Base-by-base conservation (phyloP, 2,113 vertebrate species). In the Saguinus imperator region DNA sequence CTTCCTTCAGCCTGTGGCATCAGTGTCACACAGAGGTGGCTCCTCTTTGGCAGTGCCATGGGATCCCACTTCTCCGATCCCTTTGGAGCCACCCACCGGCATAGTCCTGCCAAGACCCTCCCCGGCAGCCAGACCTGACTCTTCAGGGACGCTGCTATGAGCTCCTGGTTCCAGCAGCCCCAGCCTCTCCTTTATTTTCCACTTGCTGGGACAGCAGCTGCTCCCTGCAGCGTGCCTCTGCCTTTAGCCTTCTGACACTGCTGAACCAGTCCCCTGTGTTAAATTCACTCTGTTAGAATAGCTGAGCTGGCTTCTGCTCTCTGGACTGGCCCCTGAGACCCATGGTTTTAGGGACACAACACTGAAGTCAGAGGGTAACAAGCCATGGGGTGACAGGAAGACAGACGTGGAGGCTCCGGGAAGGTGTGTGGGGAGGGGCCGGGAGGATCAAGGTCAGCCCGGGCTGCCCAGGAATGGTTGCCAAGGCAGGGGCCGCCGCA, bases 31-130 rank as follows among this genome's bases (percentile, higher is more conserved):
- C 3, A 12, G 29, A 43, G 32, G 23, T 45, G 20, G 29, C 68
- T 18, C 32, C 29, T 43, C 27, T 27, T 27, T 4, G 37, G 37
- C 5, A 13, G 55, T 1, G 20, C 14, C 2, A 20, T 21, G 57
- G 58, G 48, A 48, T 4, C 45, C 45, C 11, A 37, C 5, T 27
- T 32, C 48, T 20, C 6, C 13, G 5, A n/a, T 52, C 1, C 35
- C 35, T 29, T 13, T 2, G 0, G 52, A 29, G 16, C 20, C 3
- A 1, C 7, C 14, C 20, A 10, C 21, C 43, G 35, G 27, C 45
- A 8, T 5, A 4, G 79, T 40, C 52, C 18, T 9, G 6, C 8
- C 0, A 0, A 32, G 50, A 32, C 17, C 32, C 48, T 27, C 5
- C 35, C 14, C 10, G 1, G 20, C 35, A 1, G 77, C 16, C 58